Percentiles rank a stretch among this genome's conserved stretches.
Evolutionary conservation across 2,888 invertebrate genomes (phyloP).

Genomic region (Leucophenga maculata): DNA sequence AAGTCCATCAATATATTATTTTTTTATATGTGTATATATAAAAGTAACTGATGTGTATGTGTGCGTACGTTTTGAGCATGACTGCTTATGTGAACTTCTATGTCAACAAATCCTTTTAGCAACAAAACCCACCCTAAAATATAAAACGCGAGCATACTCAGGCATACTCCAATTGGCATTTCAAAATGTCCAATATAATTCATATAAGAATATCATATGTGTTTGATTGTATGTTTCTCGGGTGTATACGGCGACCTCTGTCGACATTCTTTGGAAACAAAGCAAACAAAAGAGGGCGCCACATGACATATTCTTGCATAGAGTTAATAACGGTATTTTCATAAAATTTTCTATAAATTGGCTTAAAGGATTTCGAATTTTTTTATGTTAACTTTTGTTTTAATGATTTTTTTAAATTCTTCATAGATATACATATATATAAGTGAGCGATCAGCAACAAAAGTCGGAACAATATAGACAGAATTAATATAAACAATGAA

Average conservation of each 20-base stretch:
- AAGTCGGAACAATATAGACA: too few relatives aligned
- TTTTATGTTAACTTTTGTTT: too few relatives aligned
- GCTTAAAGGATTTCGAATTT: too few relatives aligned
- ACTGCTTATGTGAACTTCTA: too few relatives aligned
- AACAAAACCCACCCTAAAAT: slow-evolving; percentile 9
- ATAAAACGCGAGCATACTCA: background rate
- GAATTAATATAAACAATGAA: too few relatives aligned
- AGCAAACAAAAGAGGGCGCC: background rate
- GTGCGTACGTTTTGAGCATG: background rate
- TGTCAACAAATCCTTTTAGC: too few relatives aligned
- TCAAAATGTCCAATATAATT: slow-evolving; percentile 53
- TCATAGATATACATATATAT: too few relatives aligned
- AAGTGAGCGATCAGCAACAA: too few relatives aligned
- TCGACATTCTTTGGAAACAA: background rate
- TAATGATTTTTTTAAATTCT: too few relatives aligned
- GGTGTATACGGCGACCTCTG: slow-evolving; percentile 6
- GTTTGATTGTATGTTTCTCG: background rate
- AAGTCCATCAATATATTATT: too few relatives aligned
- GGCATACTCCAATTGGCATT: slow-evolving; percentile 58
- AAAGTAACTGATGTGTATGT: background rate
- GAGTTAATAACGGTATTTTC: slow-evolving; percentile 2
- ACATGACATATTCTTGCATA: background rate
- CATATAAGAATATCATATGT: slow-evolving; percentile 2
- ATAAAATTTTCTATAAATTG: background rate
- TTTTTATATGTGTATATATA: background rate